Conservation (phyloP, 1,140 invertebrate species). For the Heliconius congener region DNA sequence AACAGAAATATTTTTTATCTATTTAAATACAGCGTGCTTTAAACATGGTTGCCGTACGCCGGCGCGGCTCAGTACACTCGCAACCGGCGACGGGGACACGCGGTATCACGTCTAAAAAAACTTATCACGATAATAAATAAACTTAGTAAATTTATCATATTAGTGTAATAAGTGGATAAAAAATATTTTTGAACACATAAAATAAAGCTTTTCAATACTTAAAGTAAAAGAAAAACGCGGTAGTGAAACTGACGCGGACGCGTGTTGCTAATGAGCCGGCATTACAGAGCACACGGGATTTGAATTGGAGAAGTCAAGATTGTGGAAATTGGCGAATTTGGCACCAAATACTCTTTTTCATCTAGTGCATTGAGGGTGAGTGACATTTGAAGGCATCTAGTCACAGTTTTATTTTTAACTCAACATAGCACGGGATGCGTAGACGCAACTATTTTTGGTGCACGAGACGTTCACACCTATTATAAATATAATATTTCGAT, state of each 20-base stretch:
- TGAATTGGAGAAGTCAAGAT: conserved; percentile 61
- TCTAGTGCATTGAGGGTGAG: conserved; percentile 65
- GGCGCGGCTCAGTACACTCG: conserved; percentile 67
- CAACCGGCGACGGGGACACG: conserved; percentile 60
- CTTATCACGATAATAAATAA: conserved; percentile 42
- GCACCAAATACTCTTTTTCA: conserved; percentile 51
- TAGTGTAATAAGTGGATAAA: conserved; percentile 38
- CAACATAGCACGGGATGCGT: conserved; percentile 58
- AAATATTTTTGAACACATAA: conserved; percentile 19
- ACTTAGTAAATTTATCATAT: conserved; percentile 26
- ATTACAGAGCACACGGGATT: conserved; percentile 60
- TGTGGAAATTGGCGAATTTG: conserved; percentile 55
- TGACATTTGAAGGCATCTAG: conserved; percentile 66
- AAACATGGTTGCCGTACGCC: conserved; percentile 68
- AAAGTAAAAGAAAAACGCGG: conserved; percentile 47
- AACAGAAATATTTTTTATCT: conserved; percentile 67
- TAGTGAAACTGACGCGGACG: conserved; percentile 55
- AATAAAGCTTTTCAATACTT: conserved; percentile 35
- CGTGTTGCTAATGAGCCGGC: conserved; percentile 62
- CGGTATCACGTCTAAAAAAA: conserved; percentile 43
- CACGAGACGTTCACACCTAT: conserved; percentile 65
- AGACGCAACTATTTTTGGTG: conserved; percentile 72
- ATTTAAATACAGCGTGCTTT: conserved; percentile 66
- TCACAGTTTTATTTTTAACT: conserved; percentile 70
- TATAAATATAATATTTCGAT: conserved; percentile 54